Conservation (phyloP, 2,113 vertebrate genomes). For the Charina bottae region DNA sequence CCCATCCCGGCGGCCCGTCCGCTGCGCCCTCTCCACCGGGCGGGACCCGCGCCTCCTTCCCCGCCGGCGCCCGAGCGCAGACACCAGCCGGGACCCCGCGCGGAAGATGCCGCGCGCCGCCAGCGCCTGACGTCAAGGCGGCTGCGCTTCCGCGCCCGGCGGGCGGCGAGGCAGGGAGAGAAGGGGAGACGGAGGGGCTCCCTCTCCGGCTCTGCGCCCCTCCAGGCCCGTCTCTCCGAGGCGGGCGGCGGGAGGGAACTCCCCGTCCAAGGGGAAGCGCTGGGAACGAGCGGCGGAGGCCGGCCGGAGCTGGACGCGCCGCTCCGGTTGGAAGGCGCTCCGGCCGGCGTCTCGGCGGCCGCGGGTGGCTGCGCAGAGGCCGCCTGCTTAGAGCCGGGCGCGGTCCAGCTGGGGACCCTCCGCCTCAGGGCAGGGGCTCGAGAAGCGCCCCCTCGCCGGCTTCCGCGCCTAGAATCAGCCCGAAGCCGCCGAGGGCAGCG, state of each 20-base stretch:
- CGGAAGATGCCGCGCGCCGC: neutral
- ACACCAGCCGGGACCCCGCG: neutral
- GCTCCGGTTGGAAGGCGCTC: too few relatives aligned
- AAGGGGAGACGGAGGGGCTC: neutral
- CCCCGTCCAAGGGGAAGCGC: neutral
- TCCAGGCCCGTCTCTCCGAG: too few relatives aligned
- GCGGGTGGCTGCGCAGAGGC: neutral
- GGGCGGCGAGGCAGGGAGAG: neutral
- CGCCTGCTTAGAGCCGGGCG: neutral
- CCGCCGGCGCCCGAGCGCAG: neutral
- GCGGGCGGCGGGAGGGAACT: too few relatives aligned
- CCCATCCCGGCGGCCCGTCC: neutral
- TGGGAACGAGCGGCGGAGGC: too few relatives aligned
- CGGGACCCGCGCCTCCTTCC: neutral
- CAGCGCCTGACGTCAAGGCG: constrained; percentile 13
- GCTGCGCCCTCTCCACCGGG: neutral
- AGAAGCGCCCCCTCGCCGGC: neutral
- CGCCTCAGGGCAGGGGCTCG: neutral
- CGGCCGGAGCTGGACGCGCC: too few relatives aligned
- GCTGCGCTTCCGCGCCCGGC: neutral
- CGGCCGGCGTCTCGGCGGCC: too few relatives aligned
- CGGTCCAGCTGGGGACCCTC: neutral
- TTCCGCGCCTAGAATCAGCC: too few relatives aligned
- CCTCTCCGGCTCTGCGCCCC: neutral
- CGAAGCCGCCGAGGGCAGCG: neutral